Evolutionary conservation across 2,797 vertebrate species (phyloP), one percentile per base, ranked within the genome.

Genomic region (Halcyon chelicuti): DNA sequence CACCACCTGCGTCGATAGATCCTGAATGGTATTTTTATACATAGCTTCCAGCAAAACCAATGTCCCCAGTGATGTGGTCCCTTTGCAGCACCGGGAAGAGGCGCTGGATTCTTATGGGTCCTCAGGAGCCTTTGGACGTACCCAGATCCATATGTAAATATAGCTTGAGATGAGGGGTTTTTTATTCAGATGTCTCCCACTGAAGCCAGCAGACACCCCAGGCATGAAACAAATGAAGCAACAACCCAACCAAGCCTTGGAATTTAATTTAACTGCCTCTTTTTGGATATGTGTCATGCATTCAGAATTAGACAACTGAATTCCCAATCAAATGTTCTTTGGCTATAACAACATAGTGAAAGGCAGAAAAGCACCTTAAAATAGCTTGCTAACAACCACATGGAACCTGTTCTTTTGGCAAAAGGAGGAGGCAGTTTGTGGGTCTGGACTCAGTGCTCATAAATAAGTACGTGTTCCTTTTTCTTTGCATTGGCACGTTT

Each of bases 331-430:
- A 81, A 66, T 16, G 60, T 83, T 63, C 68, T 70, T 35, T 81
- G 79, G 47, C 5, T 71, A 5, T 19, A 26, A 31, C 47, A 58
- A 42, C 73, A 26, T 15, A 75, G 62, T 17, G 75, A 22, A 60
- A 92, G 66, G 47, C 86, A 58, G 18, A 23, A 35, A 90, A 94
- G 25, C 29, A 25, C 62, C 88, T 82, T 68, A 75, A 95, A 93
- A 91, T 51, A 93, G 60, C 76, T 52, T 14, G 37, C 25, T 47
- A 51, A 57, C n/a, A 44, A n/a, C 26, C 83, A 58, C 83, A 7
- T 57, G 84, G 77, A 95, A 77, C 60, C 67, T 54, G 57, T 55
- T 73, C 44, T 75, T 74, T 71, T 95, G 95, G 83, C 93, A 93
- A 75, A 77, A 86, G 60, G 49, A 84, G 54, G 87, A 25, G 44